Evolutionary conservation across 2,797 vertebrate species (phyloP).

Genomic region (Cirrhinus mrigala): DNA sequence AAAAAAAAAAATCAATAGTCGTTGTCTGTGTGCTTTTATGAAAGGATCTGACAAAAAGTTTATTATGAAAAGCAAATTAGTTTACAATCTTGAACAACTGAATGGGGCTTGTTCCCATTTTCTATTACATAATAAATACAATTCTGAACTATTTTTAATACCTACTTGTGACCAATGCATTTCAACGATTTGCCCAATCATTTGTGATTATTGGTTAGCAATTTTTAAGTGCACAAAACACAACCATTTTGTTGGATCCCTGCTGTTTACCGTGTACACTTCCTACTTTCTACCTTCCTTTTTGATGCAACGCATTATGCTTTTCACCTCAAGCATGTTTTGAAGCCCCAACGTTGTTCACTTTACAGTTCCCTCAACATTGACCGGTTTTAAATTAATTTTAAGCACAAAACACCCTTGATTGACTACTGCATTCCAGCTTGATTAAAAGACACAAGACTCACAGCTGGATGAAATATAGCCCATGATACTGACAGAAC

Average conservation of each 20-base stretch:
- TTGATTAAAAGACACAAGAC: background rate
- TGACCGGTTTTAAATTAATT: background rate
- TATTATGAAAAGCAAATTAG: background rate
- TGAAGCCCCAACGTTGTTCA: background rate
- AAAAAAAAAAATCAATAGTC: background rate
- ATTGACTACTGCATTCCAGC: background rate
- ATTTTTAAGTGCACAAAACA: background rate
- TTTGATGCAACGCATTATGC: background rate
- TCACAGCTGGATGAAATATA: slow-evolving; percentile 19
- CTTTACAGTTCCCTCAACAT: background rate
- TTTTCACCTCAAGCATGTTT: background rate
- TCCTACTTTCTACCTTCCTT: background rate
- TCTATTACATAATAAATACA: background rate
- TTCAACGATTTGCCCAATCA: background rate
- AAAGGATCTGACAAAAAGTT: background rate
- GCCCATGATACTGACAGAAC: background rate
- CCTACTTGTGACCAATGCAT: background rate
- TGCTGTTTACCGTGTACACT: background rate
- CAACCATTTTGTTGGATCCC: background rate
- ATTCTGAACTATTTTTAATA: background rate
- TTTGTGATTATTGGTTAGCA: background rate
- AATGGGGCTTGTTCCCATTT: background rate
- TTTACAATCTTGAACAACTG: background rate
- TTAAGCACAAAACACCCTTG: background rate
- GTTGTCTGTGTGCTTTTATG: background rate